Base-by-base conservation (phyloP, 2,797 vertebrate species). In the Netta rufina region DNA sequence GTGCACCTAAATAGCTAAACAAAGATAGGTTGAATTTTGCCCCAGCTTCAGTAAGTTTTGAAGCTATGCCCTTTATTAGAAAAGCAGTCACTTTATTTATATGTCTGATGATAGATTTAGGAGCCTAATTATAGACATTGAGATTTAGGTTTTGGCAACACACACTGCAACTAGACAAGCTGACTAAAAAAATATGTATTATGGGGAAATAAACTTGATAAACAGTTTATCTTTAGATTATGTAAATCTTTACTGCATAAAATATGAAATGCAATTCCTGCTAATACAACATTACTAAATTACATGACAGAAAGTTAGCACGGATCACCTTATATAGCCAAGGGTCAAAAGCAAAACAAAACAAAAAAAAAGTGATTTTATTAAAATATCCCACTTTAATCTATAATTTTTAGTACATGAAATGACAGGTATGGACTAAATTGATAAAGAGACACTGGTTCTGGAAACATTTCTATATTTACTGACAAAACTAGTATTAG, bases 111-210 rank as follows among this genome's bases (percentile, higher is more conserved):
- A 91, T 12, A 80, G 72, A 71, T 33, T 85, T 45, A 72, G 72
- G 84, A 89, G 39, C 18, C 92, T 92, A 95, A 96, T 93, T 93
- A 91, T 89, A 93, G 91, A 36, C 43, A 92, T 1, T 24, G 53
- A 85, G 69, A 87, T 79, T 87, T 51, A 87, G 62, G 43, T 72
- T 87, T 77, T 90, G 91, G 91, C 85, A 90, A 88, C 53, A 41
- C 30, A 36, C 8, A 25, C 39, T 33, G 32, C 36, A 56, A 58
- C 49, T 20, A 90, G 41, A 71, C 47, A 94, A 82, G 54, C 54
- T 58, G 85, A 57, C 16, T 22, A 33, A 76, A 89, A 39, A 6
- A 2, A 70, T 30, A 65, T 85, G 6, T 22, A 41, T 43, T 80
- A 69, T 0, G 1, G 8, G 49, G 51, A 71, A 90, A 86, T 38